phyloP scores from a whole-genome alignment of 30 jellyfish, hydroid and myxozoan species.

The Haliclystus octoradiatus region DNA sequence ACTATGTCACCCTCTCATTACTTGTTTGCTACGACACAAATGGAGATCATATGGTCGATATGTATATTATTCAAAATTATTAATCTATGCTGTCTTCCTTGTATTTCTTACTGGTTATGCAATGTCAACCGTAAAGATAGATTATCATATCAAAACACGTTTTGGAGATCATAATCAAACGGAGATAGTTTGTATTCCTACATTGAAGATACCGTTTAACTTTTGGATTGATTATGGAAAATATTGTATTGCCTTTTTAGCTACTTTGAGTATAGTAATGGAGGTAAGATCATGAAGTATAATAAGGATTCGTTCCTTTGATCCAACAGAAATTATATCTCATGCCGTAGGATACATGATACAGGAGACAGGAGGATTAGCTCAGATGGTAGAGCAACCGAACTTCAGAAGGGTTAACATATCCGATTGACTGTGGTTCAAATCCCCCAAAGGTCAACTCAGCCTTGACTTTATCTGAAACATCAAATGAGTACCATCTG shows the following conservation, averaged over 20 bases:
- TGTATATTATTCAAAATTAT: constrained; percentile 78
- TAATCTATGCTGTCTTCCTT: constrained; percentile 56
- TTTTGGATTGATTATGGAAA: constrained; percentile 82
- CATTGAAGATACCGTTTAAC: constrained; percentile 6
- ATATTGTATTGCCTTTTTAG: constrained; percentile 52
- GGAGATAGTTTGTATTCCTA: constrained; percentile 30
- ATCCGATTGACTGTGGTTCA: too few species aligned
- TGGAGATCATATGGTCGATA: constrained; percentile 94
- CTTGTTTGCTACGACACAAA: constrained; percentile 86
- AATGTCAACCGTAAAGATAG: constrained; percentile 40
- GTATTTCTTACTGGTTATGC: constrained; percentile 90
- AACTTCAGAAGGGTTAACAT: too few species aligned
- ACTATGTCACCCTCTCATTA: constrained; percentile 91
- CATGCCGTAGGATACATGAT: too few species aligned
- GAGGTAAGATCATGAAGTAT: too few species aligned
- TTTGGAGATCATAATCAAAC: constrained; percentile 13
- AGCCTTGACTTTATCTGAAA: too few species aligned
- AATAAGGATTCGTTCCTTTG: too few species aligned
- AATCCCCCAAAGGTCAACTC: too few species aligned
- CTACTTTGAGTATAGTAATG: constrained; percentile 37
- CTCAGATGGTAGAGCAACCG: too few species aligned
- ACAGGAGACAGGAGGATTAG: too few species aligned
- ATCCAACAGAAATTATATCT: too few species aligned
- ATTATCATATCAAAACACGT: constrained; percentile 18
- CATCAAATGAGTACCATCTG: too few species aligned